phyloP scores from a whole-genome alignment of 2,113 vertebrate genomes.

The Podiceps cristatus region DNA sequence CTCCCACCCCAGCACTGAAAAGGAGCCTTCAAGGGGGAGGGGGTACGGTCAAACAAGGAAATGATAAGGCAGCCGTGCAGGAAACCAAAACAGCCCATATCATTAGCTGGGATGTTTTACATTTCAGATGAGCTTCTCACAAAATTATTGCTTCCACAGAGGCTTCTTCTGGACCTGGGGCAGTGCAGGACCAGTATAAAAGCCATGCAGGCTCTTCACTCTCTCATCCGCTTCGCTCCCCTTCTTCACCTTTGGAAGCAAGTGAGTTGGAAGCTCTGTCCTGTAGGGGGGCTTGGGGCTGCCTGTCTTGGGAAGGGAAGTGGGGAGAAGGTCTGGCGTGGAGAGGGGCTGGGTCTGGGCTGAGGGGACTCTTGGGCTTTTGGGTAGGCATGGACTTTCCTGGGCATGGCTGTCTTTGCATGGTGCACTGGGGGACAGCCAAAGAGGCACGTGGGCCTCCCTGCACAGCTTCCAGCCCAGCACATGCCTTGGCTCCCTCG shows the following conservation, averaged over 20 bases:
- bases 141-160: not conserved
- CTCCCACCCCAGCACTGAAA: too few species aligned
- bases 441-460: too few species aligned
- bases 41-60: not conserved
- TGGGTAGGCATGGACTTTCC: not conserved
- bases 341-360: not conserved
- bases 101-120: conserved; percentile 3
- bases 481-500: not conserved
- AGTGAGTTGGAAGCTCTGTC: not conserved
- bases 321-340: rapidly evolving
- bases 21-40: not conserved
- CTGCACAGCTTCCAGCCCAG: not conserved
- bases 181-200: not conserved
- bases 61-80: not conserved
- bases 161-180: not conserved
- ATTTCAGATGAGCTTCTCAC: not conserved
- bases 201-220: not conserved
- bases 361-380: not conserved
- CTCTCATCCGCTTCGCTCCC: not conserved
- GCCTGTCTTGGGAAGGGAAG: not conserved
- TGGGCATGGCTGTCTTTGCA: too few species aligned
- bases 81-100: not conserved
- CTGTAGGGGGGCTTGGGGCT: not conserved
- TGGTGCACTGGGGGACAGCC: too few species aligned
- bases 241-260: not conserved